These are phyloP conservation scores for Aspidapion aeneum DNA, from an alignment of 2,888 invertebrate species.

Conservation along the genomic window DNA sequence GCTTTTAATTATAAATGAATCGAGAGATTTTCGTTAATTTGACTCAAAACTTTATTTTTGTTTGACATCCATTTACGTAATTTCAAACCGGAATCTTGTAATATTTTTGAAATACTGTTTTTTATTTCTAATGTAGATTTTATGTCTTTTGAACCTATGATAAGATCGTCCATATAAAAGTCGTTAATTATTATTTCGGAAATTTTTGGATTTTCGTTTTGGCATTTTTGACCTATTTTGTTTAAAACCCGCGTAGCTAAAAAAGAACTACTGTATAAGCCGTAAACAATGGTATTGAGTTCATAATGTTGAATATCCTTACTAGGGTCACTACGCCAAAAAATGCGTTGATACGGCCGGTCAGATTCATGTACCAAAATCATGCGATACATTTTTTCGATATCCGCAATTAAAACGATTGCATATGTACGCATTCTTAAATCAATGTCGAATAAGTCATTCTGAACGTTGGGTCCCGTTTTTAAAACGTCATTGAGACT, in stretches of 20 bases:
- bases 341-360: background rate
- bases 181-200: constrained; percentile 6
- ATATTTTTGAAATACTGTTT: constrained; percentile 1
- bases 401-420: background rate
- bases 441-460: background rate
- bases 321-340: background rate
- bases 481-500: background rate
- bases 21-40: background rate
- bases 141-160: background rate
- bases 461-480: background rate
- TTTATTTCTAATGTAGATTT: background rate
- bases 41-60: background rate
- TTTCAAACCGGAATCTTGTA: constrained; percentile 2
- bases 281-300: background rate
- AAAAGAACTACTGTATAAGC: background rate
- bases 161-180: constrained; percentile 9
- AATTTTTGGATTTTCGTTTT: too few relatives aligned
- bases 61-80: constrained; percentile 13
- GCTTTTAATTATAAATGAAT: background rate
- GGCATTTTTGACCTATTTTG: too few relatives aligned
- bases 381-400: background rate
- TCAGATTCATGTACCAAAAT: background rate
- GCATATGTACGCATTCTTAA: background rate
- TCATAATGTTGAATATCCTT: background rate
- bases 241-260: background rate